Evolutionary conservation across 1,140 invertebrate species (phyloP).

Genomic region (Nomia melanderi): DNA sequence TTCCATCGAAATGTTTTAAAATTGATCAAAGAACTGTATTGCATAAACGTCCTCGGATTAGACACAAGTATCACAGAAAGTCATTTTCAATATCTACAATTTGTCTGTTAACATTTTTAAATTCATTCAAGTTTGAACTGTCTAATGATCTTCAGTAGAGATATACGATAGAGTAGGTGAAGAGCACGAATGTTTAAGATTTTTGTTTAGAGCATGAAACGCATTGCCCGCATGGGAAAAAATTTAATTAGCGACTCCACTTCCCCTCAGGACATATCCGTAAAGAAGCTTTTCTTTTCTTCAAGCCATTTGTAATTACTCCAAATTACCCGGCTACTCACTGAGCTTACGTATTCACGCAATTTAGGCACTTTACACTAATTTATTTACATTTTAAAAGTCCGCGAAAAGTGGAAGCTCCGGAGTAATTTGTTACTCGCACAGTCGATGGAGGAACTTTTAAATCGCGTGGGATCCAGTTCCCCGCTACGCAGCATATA

Average conservation of each 20-base stretch:
- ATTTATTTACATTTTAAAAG: slow-evolving; percentile 43
- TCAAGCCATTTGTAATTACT: slow-evolving; percentile 24
- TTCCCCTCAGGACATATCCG: too few relatives aligned
- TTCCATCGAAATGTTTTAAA: too few relatives aligned
- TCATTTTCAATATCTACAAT: too few relatives aligned
- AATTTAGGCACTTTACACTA: slow-evolving; percentile 26
- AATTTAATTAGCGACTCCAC: not conserved
- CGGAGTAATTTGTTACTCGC: slow-evolving; percentile 24
- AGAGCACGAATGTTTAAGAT: too few relatives aligned
- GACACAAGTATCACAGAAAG: too few relatives aligned
- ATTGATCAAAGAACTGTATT: too few relatives aligned
- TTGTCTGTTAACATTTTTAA: too few relatives aligned
- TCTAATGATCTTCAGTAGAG: too few relatives aligned
- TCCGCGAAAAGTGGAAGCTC: not conserved
- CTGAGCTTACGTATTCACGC: slow-evolving; percentile 27
- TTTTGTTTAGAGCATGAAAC: too few relatives aligned
- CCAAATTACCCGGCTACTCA: slow-evolving; percentile 16
- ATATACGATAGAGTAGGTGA: too few relatives aligned
- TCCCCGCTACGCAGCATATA: not conserved
- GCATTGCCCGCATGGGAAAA: not conserved
- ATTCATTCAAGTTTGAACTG: too few relatives aligned
- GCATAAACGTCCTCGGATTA: too few relatives aligned
- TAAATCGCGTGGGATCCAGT: slow-evolving; percentile 25
- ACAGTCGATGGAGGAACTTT: slow-evolving; percentile 27
- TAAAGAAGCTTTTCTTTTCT: not conserved